Evolutionary conservation across 2,113 vertebrate species (phyloP).

Genomic region (Boleophthalmus pectinirostris): DNA sequence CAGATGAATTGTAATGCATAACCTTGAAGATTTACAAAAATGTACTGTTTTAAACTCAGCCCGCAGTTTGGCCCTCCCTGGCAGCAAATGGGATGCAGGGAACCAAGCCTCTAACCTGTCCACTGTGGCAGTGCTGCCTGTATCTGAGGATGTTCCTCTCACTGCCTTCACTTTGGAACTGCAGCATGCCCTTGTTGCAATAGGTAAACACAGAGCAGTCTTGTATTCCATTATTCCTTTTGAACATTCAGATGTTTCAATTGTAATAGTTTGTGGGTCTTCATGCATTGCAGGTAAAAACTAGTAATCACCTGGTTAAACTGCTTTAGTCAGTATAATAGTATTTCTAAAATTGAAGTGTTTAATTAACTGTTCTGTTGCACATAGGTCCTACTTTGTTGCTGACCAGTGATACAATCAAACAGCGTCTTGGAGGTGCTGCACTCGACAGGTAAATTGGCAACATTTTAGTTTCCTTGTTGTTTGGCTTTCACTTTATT

Average conservation of each 20-base stretch:
- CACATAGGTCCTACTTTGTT: slow-evolving; percentile 85
- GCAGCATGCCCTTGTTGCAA: slow-evolving; percentile 86
- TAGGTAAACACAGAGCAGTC: slow-evolving; percentile 73
- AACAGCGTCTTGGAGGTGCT: slow-evolving; percentile 86
- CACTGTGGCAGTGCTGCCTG: slow-evolving; percentile 89
- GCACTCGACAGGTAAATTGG: slow-evolving; percentile 88
- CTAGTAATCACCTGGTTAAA: too few species aligned
- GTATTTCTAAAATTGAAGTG: background rate
- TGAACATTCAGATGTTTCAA: too few species aligned
- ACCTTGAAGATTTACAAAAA: background rate
- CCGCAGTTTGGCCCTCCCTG: slow-evolving; percentile 79
- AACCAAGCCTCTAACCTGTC: slow-evolving; percentile 90
- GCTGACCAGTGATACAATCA: slow-evolving; percentile 91
- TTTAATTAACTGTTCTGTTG: slow-evolving; percentile 6
- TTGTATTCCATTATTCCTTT: background rate
- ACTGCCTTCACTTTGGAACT: slow-evolving; percentile 92
- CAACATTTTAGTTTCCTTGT: background rate
- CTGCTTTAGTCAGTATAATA: background rate
- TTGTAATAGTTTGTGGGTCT: too few species aligned
- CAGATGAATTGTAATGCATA: background rate
- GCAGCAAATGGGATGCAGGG: slow-evolving; percentile 89
- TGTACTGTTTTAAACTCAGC: slow-evolving; percentile 66
- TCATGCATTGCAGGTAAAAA: too few species aligned
- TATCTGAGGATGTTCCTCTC: slow-evolving; percentile 91
- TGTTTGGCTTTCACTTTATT: slow-evolving; percentile 12